Base-by-base conservation (phyloP, 2,888 invertebrate genomes). In the Cheilosia vernalis region DNA sequence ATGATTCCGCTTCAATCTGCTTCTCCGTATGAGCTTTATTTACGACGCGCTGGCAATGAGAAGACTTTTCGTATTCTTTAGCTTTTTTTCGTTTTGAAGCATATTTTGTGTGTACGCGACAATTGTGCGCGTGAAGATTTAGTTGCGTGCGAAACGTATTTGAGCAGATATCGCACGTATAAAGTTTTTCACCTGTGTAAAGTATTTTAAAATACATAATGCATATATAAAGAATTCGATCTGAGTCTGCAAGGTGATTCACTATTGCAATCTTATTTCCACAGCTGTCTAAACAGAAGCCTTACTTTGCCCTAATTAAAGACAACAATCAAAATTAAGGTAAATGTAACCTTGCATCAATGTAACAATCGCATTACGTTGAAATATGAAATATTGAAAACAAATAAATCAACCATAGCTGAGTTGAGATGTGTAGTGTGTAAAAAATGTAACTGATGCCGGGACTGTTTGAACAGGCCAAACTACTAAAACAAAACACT, bases 81-180 rank as follows among this genome's bases (percentile, higher is more conserved):
- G 6, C 21, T 49, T 55, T 80, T 55, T 27, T 24, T 51, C 13
- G 15, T 55, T 63, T 56, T 10, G 42, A 15, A 7, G 49, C 64
- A 17, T 9, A 15, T 10, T 7, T 24, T 27, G 13, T 58, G 33
- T 82, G 74, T 0, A n/a, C n/a, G 10, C 44, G 33, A 21, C 17
- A 44, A 9, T 17, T 64, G 24, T 82, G 76, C 5, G 53, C 13
- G 10, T 17, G 13, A 17, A 76, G 64, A 7, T 21, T 44, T 4
- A 37, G 30, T 17, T 76, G 44, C 6, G 76, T 76, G 4, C 56
- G 24, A n/a, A 81, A 81, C 21, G 33, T 10, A n/a, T 49, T 44
- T 24, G 56, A 51, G 33, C 74, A 76, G 6, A 51, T 53, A 6
- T 4, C 53, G 15, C 69, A 81, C 9, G 2, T 1, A 24, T 81